Evolutionary conservation across 1,140 invertebrate genomes (phyloP).

Genomic region (Musca vetustissima): DNA sequence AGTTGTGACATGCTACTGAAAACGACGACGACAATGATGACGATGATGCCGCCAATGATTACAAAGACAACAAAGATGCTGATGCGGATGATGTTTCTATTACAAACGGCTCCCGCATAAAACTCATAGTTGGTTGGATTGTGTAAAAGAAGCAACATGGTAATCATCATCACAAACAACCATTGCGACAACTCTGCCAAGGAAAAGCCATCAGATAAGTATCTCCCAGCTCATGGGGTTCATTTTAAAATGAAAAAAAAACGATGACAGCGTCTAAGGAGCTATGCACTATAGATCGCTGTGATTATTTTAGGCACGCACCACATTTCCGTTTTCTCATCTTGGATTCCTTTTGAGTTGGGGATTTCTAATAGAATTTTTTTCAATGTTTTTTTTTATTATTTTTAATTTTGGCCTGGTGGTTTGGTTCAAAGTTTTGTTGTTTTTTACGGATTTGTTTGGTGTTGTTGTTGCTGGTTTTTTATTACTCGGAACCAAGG

Average conservation of each 20-base stretch:
- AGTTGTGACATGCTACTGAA: constrained; percentile 4
- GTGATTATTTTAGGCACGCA: constrained; percentile 31
- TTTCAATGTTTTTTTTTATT: constrained; percentile 23
- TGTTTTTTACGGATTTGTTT: not conserved
- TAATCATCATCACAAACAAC: no score
- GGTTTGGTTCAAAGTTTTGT: not conserved
- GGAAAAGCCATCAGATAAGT: constrained; percentile 11
- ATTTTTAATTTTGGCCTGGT: constrained; percentile 21
- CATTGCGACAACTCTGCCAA: not conserved
- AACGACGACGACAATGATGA: not conserved
- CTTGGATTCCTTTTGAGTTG: constrained; percentile 23
- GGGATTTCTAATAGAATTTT: constrained; percentile 7
- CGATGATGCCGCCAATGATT: not conserved
- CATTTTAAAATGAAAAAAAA: constrained; percentile 2
- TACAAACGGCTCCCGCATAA: not conserved
- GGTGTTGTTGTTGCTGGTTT: not conserved
- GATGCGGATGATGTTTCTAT: not conserved
- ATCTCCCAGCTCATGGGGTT: constrained; percentile 6
- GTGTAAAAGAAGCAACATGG: not conserved
- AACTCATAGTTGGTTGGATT: not conserved
- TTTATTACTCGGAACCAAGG: constrained; percentile 20
- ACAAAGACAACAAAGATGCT: not conserved
- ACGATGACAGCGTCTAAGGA: no score
- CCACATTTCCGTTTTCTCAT: constrained; percentile 29
- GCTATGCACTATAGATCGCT: not conserved